Evolutionary conservation across 2,888 invertebrate species (phyloP).

Genomic region (Branchellion lobata): DNA sequence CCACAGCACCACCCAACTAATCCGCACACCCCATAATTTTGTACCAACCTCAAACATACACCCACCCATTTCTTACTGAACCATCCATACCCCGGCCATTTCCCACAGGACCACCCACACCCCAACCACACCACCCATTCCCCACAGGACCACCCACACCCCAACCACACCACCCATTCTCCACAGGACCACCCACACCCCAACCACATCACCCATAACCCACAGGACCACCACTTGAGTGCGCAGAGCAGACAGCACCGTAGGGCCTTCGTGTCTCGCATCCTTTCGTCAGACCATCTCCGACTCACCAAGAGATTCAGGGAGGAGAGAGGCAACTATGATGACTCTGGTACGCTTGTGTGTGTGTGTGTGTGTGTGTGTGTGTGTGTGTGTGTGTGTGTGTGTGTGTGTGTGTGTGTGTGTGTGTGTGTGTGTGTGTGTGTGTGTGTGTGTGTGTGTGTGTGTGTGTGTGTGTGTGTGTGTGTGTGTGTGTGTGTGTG

Average conservation of each 20-base stretch:
- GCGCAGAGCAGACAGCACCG: slow-evolving; percentile 13
- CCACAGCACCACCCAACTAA: too few relatives aligned
- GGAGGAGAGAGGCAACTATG: not conserved
- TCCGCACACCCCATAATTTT: too few relatives aligned
- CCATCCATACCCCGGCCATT: too few relatives aligned
- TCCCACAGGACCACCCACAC: too few relatives aligned
- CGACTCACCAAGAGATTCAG: slow-evolving; percentile 36
- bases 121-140: too few relatives aligned
- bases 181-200: not conserved
- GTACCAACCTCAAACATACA: too few relatives aligned
- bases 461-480: not conserved
- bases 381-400: not conserved
- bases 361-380: not conserved
- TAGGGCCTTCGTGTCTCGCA: slow-evolving; percentile 26
- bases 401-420: not conserved
- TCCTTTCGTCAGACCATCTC: slow-evolving; percentile 32
- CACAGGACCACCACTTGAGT: not conserved
- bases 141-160: too few relatives aligned
- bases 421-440: not conserved
- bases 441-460: too few relatives aligned
- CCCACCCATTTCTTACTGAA: too few relatives aligned
- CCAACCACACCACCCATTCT: not conserved
- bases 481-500: not conserved
- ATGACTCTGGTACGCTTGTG: slow-evolving; percentile 20
- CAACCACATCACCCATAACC: not conserved